Conservation (phyloP, 2,113 vertebrate genomes). For the Antennarius striatus region DNA sequence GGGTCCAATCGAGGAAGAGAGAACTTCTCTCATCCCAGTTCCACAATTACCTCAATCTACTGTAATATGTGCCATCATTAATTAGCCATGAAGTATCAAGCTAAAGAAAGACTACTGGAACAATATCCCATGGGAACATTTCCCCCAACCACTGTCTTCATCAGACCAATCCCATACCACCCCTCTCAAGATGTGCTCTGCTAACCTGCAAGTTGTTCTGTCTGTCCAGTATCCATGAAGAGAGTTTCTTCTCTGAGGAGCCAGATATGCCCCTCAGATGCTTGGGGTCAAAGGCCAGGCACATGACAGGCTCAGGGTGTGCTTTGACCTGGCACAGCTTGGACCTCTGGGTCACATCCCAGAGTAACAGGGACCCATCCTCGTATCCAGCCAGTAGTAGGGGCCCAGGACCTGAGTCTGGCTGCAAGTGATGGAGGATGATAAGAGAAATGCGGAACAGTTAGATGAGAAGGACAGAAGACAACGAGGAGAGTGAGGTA, state of each 20-base stretch:
- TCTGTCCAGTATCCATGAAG: constrained; percentile 86
- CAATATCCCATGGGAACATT: too few species aligned
- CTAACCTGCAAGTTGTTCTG: constrained; percentile 93
- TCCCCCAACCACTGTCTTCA: too few species aligned
- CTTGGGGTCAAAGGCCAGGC: constrained; percentile 89
- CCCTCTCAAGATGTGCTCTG: constrained; percentile 42
- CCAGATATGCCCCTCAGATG: constrained; percentile 87
- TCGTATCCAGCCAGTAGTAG: constrained; percentile 91
- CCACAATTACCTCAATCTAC: constrained; percentile 3
- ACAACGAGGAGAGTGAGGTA: constrained; percentile 21
- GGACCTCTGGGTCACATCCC: constrained; percentile 86
- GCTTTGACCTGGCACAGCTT: constrained; percentile 79
- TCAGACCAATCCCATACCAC: background rate
- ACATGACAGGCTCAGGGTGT: constrained; percentile 91
- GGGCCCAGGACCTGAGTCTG: constrained; percentile 74
- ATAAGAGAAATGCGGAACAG: background rate
- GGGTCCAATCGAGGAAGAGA: constrained; percentile 57
- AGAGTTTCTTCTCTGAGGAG: constrained; percentile 88
- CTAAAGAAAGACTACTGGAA: too few species aligned
- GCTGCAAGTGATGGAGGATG: constrained; percentile 67
- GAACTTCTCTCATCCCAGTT: constrained; percentile 30
- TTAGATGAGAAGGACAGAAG: constrained; percentile 6
- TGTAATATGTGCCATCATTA: constrained; percentile 8
- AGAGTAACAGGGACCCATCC: constrained; percentile 90
- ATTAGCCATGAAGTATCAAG: constrained; percentile 6